Evolutionary conservation across 2,113 vertebrate genomes (phyloP).

Genomic region (Atractosteus spatula): DNA sequence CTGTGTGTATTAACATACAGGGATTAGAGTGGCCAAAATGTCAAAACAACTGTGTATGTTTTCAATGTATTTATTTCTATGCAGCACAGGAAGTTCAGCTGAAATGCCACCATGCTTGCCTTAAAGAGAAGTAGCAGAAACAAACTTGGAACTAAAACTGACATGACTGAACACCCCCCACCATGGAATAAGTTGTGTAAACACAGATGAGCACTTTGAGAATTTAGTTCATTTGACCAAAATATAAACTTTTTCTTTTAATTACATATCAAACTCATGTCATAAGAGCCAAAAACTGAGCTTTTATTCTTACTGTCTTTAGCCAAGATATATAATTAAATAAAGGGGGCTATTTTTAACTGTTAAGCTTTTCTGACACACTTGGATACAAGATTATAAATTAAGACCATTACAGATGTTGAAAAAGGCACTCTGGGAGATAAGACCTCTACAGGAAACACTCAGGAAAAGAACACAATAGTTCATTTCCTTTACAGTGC

Average conservation of each 20-base stretch:
- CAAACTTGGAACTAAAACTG: no score
- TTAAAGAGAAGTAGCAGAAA: no score
- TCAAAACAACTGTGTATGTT: no score
- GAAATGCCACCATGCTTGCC: no score
- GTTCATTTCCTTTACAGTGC: constrained; percentile 39
- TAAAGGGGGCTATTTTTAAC: constrained; percentile 21
- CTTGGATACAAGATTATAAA: constrained; percentile 21
- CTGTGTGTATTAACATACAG: no score
- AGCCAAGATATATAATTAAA: constrained; percentile 8
- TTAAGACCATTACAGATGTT: constrained; percentile 29
- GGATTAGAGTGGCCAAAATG: no score
- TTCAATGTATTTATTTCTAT: no score
- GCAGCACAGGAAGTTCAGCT: no score
- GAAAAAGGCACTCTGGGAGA: constrained; percentile 38
- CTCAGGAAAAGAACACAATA: constrained; percentile 40
- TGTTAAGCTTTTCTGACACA: constrained; percentile 8
- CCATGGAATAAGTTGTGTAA: no score
- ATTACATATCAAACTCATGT: constrained; percentile 23
- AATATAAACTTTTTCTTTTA: constrained; percentile 25
- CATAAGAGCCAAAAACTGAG: constrained; percentile 31
- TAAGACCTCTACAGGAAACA: constrained; percentile 40
- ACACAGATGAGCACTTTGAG: no score
- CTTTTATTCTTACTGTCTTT: constrained; percentile 16
- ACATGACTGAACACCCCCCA: no score
- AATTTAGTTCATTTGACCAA: neutral